phyloP scores from a whole-genome alignment of 2,888 invertebrate species.

The Druceiella hillmani region DNA sequence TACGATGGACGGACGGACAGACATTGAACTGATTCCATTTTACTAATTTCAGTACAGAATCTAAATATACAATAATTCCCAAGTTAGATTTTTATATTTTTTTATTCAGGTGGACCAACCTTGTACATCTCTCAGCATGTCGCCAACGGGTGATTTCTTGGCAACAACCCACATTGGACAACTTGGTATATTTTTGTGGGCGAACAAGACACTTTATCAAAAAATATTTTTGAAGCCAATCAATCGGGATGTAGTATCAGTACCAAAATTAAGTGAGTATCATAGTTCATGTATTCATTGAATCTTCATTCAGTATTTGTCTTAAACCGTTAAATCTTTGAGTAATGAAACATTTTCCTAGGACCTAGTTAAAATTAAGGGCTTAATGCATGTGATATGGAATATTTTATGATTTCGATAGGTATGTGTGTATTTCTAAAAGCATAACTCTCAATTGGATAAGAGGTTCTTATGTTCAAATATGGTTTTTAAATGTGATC shows the following conservation, averaged over 20 bases:
- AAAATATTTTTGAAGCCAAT: slow-evolving; percentile 76
- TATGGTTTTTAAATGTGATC: no score
- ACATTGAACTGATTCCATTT: no score
- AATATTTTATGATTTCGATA: no score
- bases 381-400: slow-evolving; percentile 13
- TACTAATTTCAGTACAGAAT: no score
- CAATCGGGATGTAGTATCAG: slow-evolving; percentile 35
- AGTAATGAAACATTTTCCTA: no score
- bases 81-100: slow-evolving; percentile 6
- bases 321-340: slow-evolving; percentile 10
- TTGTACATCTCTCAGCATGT: slow-evolving; percentile 81
- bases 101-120: slow-evolving; percentile 62
- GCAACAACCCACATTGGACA: slow-evolving; percentile 86
- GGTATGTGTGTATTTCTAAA: no score
- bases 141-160: slow-evolving; percentile 85
- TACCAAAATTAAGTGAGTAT: slow-evolving; percentile 41
- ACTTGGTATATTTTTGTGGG: slow-evolving; percentile 91
- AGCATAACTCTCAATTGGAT: no score
- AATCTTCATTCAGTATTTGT: slow-evolving; percentile 7
- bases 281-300: neutral
- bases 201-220: slow-evolving; percentile 80
- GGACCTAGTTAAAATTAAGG: no score
- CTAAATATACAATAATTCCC: no score
- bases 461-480: no score
- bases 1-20: no score